These are phyloP conservation scores for Falco cherrug DNA, from an alignment of 2,797 vertebrate species.

Conservation along the genomic window DNA sequence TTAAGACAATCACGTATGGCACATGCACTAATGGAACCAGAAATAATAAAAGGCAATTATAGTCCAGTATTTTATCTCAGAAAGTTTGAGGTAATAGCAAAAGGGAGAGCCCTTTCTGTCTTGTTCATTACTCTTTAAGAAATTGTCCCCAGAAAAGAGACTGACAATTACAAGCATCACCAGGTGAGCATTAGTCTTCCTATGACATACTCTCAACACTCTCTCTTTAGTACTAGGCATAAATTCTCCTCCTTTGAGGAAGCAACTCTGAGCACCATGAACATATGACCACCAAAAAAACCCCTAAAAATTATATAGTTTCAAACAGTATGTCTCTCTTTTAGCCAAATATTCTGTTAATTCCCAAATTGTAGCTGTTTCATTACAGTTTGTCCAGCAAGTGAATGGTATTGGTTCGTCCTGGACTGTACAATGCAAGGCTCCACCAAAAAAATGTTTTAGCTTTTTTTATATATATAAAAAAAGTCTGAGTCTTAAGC, in stretches of 20 bases:
- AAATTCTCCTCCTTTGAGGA: background rate
- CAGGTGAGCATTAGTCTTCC: background rate
- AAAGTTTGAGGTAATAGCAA: background rate
- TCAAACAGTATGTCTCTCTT: background rate
- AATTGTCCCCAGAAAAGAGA: background rate
- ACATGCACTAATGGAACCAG: background rate
- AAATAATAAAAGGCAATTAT: background rate
- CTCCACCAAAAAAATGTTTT: background rate
- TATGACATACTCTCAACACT: background rate
- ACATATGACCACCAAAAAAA: background rate
- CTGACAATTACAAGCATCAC: background rate
- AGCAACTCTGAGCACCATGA: background rate
- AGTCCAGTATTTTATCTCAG: background rate
- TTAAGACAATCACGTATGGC: background rate
- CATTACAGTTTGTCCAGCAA: background rate
- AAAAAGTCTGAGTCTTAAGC: background rate
- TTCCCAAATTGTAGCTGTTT: background rate
- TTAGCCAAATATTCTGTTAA: background rate
- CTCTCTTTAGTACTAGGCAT: background rate
- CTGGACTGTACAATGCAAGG: background rate
- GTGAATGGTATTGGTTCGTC: fast-evolving
- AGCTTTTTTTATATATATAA: background rate
- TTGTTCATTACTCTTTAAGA: background rate
- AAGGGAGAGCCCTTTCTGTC: background rate
- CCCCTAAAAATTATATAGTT: background rate